Evolutionary conservation across 2,888 invertebrate species (phyloP).

Genomic region (Pandemis heparana): DNA sequence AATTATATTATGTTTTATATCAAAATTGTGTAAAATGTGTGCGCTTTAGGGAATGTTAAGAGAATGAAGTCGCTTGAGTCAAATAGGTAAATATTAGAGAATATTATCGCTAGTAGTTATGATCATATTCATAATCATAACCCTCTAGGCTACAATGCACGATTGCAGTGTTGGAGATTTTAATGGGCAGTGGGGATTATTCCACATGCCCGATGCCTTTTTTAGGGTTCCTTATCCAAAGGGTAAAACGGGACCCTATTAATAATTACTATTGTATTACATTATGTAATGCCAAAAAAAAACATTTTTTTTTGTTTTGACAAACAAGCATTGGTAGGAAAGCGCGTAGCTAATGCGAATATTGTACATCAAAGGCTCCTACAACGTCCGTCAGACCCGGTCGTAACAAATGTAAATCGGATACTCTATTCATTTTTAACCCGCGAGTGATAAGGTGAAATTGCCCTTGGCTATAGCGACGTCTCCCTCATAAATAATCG

Average conservation of each 20-base stretch:
- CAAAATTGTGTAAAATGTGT: constrained; percentile 4
- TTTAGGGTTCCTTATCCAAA: no score
- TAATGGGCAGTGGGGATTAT: no score
- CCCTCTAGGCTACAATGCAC: no score
- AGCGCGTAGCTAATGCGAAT: no score
- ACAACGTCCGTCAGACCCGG: constrained; percentile 8
- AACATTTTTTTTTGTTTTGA: no score
- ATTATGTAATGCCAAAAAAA: no score
- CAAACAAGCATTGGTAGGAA: neutral
- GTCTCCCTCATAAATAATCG: constrained; percentile 30
- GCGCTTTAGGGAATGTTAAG: neutral
- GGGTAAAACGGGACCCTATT: no score
- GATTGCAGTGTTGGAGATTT: no score
- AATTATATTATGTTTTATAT: neutral
- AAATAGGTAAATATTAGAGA: neutral
- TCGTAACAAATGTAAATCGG: constrained; percentile 36
- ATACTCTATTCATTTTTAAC: constrained; percentile 28
- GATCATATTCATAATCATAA: no score
- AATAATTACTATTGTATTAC: no score
- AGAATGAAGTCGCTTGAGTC: neutral
- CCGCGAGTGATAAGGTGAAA: constrained; percentile 30
- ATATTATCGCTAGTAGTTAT: no score
- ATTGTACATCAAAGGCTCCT: constrained; percentile 4
- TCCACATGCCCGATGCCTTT: no score
- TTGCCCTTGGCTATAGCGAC: constrained; percentile 25